These are phyloP conservation scores for Malthinus seriepunctatus DNA, from an alignment of 2,888 invertebrate species.

Conservation along the genomic window DNA sequence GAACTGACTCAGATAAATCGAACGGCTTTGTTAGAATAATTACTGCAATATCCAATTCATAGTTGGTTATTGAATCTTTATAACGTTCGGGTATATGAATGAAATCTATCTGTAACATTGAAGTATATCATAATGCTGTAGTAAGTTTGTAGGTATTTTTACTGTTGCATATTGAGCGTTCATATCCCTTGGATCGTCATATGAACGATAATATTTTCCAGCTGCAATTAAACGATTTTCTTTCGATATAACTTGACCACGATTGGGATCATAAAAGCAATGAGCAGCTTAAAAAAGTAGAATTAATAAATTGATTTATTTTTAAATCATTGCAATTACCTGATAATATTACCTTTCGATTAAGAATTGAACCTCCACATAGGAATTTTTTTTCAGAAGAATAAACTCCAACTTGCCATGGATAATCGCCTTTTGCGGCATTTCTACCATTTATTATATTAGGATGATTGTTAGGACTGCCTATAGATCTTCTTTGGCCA, in stretches of 20 bases:
- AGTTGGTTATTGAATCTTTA: constrained; percentile 36
- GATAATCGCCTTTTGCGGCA: neutral
- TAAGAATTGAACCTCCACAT: neutral
- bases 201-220: constrained; percentile 44
- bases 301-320: neutral
- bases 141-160: neutral
- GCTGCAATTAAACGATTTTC: constrained; percentile 35
- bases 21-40: constrained; percentile 42
- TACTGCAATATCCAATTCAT: constrained; percentile 47
- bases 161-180: neutral
- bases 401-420: neutral
- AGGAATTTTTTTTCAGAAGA: neutral
- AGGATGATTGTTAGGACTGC: neutral
- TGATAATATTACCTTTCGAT: neutral
- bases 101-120: constrained; percentile 37
- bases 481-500: too few relatives aligned
- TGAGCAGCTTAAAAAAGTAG: neutral
- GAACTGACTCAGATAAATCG: constrained; percentile 42
- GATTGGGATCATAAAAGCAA: neutral
- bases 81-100: constrained; percentile 36
- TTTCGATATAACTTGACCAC: constrained; percentile 22
- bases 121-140: neutral
- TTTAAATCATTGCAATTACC: neutral
- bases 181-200: constrained; percentile 37
- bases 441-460: neutral